A percentile compares a stretch with the other conserved stretches of the same genome.
Evolutionary conservation across 2,888 invertebrate species (phyloP).

Genomic region (Deroplatys truncata): DNA sequence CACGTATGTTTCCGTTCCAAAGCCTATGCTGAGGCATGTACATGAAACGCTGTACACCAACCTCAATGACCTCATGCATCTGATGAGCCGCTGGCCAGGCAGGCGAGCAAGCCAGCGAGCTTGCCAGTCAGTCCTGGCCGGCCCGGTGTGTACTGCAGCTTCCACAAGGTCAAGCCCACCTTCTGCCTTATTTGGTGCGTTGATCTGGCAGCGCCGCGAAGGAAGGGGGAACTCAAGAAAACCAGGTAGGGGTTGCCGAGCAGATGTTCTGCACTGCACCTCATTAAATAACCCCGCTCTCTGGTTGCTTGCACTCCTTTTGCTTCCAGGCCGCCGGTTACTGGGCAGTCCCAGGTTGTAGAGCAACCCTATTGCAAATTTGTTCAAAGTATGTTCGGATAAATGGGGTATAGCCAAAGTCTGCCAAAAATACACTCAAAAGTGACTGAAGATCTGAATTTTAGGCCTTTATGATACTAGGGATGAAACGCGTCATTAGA

Average conservation of each 20-base stretch:
- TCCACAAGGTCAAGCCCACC: not conserved
- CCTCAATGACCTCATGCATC: not conserved
- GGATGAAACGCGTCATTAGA: too few relatives aligned
- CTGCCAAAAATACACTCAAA: too few relatives aligned
- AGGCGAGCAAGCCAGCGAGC: too few relatives aligned
- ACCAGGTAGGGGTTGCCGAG: not conserved
- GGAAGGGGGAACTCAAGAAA: not conserved
- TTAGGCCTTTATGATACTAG: too few relatives aligned
- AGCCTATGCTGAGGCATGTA: too few relatives aligned
- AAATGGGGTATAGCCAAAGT: too few relatives aligned
- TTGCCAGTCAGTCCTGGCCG: too few relatives aligned
- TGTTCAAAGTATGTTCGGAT: too few relatives aligned
- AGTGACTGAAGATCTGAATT: too few relatives aligned
- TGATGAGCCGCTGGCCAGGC: not conserved
- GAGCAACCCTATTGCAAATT: too few relatives aligned
- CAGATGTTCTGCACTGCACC: not conserved
- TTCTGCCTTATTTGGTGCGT: not conserved
- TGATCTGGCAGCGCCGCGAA: not conserved
- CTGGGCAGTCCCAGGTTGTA: not conserved
- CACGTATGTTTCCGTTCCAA: too few relatives aligned
- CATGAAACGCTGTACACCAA: too few relatives aligned
- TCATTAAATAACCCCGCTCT: not conserved
- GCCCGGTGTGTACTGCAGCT: not conserved
- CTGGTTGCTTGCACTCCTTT: not conserved
- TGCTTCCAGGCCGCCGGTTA: not conserved